These are phyloP conservation scores for Siphonodentalium dalli DNA, from an alignment of 2,888 invertebrate species.

Conservation along the genomic window DNA sequence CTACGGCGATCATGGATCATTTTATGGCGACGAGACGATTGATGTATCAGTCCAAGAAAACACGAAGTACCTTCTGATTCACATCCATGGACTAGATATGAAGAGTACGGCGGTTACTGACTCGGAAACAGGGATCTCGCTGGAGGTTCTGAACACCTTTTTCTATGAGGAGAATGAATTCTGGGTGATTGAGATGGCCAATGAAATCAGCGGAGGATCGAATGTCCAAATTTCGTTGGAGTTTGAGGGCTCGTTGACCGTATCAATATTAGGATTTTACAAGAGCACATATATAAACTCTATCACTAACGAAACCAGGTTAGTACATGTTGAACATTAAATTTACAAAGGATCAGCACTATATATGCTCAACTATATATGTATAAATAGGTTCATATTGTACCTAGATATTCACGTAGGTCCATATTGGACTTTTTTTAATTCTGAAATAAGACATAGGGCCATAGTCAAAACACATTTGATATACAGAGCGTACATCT, in stretches of 20 bases:
- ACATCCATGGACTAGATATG: conserved; percentile 71
- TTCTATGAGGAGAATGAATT: conserved; percentile 64
- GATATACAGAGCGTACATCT: no score
- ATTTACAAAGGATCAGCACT: no score
- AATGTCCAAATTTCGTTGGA: conserved; percentile 68
- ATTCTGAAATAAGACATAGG: no score
- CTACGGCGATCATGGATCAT: conserved; percentile 65
- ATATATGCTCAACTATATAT: no score
- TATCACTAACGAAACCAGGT: conserved; percentile 49
- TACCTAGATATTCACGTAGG: no score
- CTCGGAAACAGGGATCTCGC: conserved; percentile 17
- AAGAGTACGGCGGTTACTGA: conserved; percentile 60
- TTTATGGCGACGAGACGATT: conserved; percentile 58
- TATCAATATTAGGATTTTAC: conserved; percentile 78
- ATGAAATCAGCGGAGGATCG: conserved; percentile 37
- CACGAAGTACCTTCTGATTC: conserved; percentile 66
- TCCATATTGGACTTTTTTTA: no score
- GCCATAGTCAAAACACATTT: no score
- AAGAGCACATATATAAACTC: conserved; percentile 71
- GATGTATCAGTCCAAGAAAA: conserved; percentile 54
- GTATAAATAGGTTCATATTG: no score
- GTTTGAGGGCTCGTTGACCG: conserved; percentile 73
- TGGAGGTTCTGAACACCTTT: conserved; percentile 52
- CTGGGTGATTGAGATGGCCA: conserved; percentile 63
- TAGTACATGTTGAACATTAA: no score